phyloP scores from a whole-genome alignment of 2,888 invertebrate genomes.

The Eupithecia dodoneata region DNA sequence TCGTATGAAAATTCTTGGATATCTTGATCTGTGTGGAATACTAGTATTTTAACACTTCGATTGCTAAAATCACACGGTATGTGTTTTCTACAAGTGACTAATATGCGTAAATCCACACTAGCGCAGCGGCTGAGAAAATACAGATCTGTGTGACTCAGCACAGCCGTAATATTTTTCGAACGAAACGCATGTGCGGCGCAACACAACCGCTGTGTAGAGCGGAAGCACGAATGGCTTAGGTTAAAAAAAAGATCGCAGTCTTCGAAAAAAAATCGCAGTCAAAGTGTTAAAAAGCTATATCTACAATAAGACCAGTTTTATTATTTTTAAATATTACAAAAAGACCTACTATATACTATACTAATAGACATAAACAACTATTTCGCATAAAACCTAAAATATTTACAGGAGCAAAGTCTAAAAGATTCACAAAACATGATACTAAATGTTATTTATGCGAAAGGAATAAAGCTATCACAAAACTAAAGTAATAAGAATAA shows the following conservation, averaged over 20 bases:
- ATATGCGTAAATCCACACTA: too few species aligned
- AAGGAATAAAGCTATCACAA: constrained; percentile 74
- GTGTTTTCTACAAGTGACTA: too few species aligned
- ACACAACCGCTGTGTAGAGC: too few species aligned
- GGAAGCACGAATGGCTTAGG: too few species aligned
- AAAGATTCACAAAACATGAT: constrained; percentile 39
- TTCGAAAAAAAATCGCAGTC: too few species aligned
- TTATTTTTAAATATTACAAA: constrained; percentile 4
- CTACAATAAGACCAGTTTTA: background rate
- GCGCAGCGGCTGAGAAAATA: too few species aligned
- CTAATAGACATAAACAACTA: constrained; percentile 12
- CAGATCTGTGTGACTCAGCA: too few species aligned
- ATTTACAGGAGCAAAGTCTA: constrained; percentile 38
- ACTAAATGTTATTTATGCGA: constrained; percentile 44
- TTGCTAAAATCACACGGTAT: too few species aligned
- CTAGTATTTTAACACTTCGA: background rate
- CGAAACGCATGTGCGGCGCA: too few species aligned
- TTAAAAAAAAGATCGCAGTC: too few species aligned
- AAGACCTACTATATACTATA: background rate
- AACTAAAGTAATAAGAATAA: constrained; percentile 80
- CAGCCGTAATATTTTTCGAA: too few species aligned
- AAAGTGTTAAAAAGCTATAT: background rate
- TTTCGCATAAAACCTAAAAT: constrained; percentile 22
- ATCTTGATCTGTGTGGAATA: background rate
- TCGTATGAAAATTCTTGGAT: background rate